phyloP scores from a whole-genome alignment of 2,113 vertebrate genomes.

The rabbit (Oryctolagus cuniculus) region mOryCun1.1 NC_091438.1:26906001-26906500 shows the following conservation, averaged over 20 bases:
- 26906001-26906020: background rate
- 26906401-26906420: background rate
- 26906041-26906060: background rate
- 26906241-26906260: background rate
- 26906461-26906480: background rate
- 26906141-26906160: constrained; percentile 17
- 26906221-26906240: fast-evolving
- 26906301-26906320: background rate
- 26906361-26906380: background rate
- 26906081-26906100: background rate
- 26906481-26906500: background rate
- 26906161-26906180: too few relatives aligned
- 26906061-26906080: fast-evolving
- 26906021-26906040: background rate
- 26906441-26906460: background rate
- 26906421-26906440: background rate
- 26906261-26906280: background rate
- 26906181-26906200: background rate
- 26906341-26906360: constrained; percentile 49
- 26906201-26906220: background rate
- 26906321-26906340: background rate
- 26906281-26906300: fast-evolving
- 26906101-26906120: background rate
- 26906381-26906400: background rate
- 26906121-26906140: background rate